Base-by-base conservation (phyloP, 1,140 invertebrate species). In the Drosophila sp. region DNA sequence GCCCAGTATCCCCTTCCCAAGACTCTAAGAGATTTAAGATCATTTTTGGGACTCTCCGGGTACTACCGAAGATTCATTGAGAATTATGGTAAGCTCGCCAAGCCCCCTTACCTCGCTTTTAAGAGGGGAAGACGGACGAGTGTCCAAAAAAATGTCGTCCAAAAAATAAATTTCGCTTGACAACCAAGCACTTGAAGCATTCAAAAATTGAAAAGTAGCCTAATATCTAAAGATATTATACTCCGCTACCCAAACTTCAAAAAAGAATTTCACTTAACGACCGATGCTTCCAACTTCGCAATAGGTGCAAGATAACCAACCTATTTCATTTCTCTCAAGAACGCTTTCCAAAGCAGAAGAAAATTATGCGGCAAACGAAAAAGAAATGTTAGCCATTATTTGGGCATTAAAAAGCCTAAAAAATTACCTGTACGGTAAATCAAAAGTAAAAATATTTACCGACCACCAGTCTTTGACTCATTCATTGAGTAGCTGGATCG, bases 381-480 rank as follows among this genome's bases (percentile, higher is more conserved):
- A 74, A 50, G 70, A 90, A 65, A 72, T 80, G 27, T 64, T 90
- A 48, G 80, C 75, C 7, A 77, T 90, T 11, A 70, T 93, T 9
- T 91, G 77, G 77, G 90, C 89, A 0, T 74, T 93, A 4, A 78
- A 92, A 51, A 72, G 91, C 29, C 92, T 92, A 36, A 58, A 83
- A 40, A 78, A 72, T n/a, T 90, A 76, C 61, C 51, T 90, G 7
- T 86, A 78, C 32, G 69, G 74, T 34, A 75, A 75, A 45, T 25
- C 41, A 29, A 77, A 79, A 57, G 74, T 90, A n/a, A 74, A 54
- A 34, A 73, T 80, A 8, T 38, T 74, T 2, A 87, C 70, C 7
- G 50, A 36, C 9, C 50, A 53, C 29, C 50, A 18, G 14, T 29
- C 29, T 4, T 8, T 53, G n/a, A 53, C 29, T 32, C 29, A 53